Percentiles rank a stretch among this genome's conserved stretches.
Evolutionary conservation across 2,888 invertebrate species (phyloP).

Genomic region (Cheilosia variabilis): DNA sequence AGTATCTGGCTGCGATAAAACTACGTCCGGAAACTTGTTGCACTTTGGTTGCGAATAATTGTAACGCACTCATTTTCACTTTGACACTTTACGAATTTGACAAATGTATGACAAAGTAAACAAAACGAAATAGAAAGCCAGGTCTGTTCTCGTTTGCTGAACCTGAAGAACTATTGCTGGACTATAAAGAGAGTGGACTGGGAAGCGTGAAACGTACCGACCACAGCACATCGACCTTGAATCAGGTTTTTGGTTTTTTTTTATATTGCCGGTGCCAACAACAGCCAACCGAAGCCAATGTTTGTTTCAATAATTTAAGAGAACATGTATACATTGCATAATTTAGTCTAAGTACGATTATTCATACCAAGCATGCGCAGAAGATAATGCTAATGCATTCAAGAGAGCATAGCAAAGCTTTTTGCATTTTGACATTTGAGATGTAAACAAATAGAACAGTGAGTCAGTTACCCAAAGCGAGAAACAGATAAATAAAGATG

Average conservation of each 20-base stretch:
- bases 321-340: background rate
- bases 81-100: slow-evolving; percentile 14
- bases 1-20: slow-evolving; percentile 68
- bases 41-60: slow-evolving; percentile 67
- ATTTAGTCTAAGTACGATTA: background rate
- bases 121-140: slow-evolving; percentile 5
- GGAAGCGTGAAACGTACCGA: background rate
- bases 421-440: background rate
- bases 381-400: background rate
- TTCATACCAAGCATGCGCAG: slow-evolving; percentile 10
- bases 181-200: slow-evolving; percentile 23
- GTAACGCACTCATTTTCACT: slow-evolving; percentile 68
- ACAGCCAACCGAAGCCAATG: background rate
- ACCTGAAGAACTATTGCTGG: slow-evolving; percentile 46
- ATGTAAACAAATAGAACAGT: slow-evolving; percentile 6
- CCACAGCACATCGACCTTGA: slow-evolving; percentile 40
- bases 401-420: slow-evolving; percentile 35
- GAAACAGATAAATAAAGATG: background rate
- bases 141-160: slow-evolving; percentile 41
- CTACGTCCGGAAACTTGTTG: slow-evolving; percentile 55
- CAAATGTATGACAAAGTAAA: background rate
- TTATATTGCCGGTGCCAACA: slow-evolving; percentile 6
- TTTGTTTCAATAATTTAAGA: slow-evolving; percentile 22
- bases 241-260: background rate
- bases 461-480: background rate